A percentile compares a stretch with the other conserved stretches of the same genome.
Evolutionary conservation across 1,140 invertebrate species (phyloP).

Genomic region (Drosophila lini): DNA sequence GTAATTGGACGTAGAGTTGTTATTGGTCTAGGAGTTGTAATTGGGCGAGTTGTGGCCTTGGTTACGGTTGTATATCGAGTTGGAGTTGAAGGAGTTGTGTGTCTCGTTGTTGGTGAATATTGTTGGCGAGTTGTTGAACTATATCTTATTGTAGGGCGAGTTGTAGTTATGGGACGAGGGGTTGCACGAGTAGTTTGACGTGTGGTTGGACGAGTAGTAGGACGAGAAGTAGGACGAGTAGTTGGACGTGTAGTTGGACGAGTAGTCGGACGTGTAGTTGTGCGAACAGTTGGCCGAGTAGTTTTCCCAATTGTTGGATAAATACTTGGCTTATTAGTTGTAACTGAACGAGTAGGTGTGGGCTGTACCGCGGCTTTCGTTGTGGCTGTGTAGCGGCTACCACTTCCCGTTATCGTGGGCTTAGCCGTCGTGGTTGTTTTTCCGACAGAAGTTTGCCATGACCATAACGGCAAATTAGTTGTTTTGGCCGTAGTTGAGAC

Average conservation of each 20-base stretch:
- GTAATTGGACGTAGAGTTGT: neutral
- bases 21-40: conserved; percentile 12
- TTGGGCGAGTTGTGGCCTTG: conserved; percentile 14
- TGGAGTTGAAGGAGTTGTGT: neutral
- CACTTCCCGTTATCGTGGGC: conserved; percentile 38
- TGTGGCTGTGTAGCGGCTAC: conserved; percentile 17
- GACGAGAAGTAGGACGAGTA: neutral
- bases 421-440: conserved; percentile 23
- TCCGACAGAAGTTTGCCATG: conserved; percentile 42
- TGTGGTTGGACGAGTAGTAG: neutral
- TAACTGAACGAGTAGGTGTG: conserved; percentile 15
- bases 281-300: neutral
- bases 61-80: conserved; percentile 10
- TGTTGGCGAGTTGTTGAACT: neutral
- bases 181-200: neutral
- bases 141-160: neutral
- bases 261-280: neutral
- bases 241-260: neutral
- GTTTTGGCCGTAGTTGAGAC: conserved; percentile 19
- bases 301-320: neutral
- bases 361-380: conserved; percentile 7
- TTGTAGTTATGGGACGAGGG: neutral
- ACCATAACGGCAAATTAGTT: conserved; percentile 35
- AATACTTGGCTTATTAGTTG: conserved; percentile 4
- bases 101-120: conserved; percentile 6